A percentile compares a stretch with the other conserved stretches of the same genome.
Conservation (phyloP, 2,888 invertebrate genomes). For the Enchytraeus crypticus region DNA sequence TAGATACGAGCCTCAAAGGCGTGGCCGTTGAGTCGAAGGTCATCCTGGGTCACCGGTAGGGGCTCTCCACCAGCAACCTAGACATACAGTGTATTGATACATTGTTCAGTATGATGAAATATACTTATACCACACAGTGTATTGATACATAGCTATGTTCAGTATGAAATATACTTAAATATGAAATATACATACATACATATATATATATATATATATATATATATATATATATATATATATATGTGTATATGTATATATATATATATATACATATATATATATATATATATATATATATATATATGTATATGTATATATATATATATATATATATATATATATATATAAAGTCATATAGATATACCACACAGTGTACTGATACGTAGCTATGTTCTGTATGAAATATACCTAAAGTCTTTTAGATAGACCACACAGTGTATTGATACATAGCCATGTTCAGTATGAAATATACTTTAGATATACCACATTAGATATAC, state of each 20-base stretch:
- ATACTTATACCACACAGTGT: neutral
- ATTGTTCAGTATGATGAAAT: no score
- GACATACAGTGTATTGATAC: no score
- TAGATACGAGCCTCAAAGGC: slow-evolving; percentile 94
- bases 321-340: slow-evolving; percentile 9
- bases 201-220: slow-evolving; percentile 16
- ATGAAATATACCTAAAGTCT: no score
- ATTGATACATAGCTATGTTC: neutral
- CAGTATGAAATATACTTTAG: neutral
- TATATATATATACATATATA: slow-evolving; percentile 8
- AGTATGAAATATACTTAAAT: no score
- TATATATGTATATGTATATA: slow-evolving; percentile 6
- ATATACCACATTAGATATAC: slow-evolving; percentile 14
- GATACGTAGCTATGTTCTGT: no score
- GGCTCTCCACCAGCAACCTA: slow-evolving; percentile 76
- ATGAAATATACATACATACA: slow-evolving; percentile 9
- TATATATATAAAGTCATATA: no score
- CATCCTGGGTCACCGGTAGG: slow-evolving; percentile 69
- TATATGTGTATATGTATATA: slow-evolving; percentile 7
- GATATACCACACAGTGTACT: no score
- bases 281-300: slow-evolving; percentile 10
- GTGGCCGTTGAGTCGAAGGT: slow-evolving; percentile 71
- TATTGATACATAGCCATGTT: neutral
- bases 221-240: slow-evolving; percentile 10
- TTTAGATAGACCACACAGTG: neutral